Base-by-base conservation (phyloP, 2,888 invertebrate species). In the Chalcosyrphus nemorum region DNA sequence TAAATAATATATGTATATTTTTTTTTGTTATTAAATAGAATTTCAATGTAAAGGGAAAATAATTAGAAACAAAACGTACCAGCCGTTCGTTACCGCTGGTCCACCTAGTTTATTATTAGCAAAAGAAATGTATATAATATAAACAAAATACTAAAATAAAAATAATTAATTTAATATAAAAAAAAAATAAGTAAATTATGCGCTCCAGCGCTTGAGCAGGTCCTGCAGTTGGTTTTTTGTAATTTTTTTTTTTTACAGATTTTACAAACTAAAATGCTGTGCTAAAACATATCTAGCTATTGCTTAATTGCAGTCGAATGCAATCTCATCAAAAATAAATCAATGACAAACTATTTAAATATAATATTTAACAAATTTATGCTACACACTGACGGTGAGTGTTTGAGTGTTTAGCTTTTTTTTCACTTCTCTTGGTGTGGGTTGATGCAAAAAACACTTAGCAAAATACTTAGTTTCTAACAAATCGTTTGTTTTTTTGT, bases 171-270 rank as follows among this genome's bases (percentile, higher is more conserved):
- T 68, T 50, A 65, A 38, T 65, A 75, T 56, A 66, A 68, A 84
- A 61, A 56, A 38, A 70, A 52, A 68, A 45, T 57, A 66, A 75
- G 80, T 78, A 70, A 80, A 80, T 50, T 65, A 52, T 74, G 84
- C 84, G 84, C 84, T 84, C 74, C 68, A 84, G 84, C 80, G 84
- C 84, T 84, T 84, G 84, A 84, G 84, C 84, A 84, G 80, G 63
- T 78, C 19, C 61, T 61, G 50, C 47, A 54, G 56, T 54, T 56
- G 81, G 47, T 86, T 81, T 78, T 76, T 86, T 87, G 87, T 80
- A 80, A 87, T 85, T 86, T 87, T 86, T 82, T 75, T 81, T 81
- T 86, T 27, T 66, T 71, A 15, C 32, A 59, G 17, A 68, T 65
- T 72, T 66, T 68, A 78, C 52, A 78, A 56, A 81, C 65, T 80